Percentiles rank a stretch among this genome's conserved stretches.
These are phyloP conservation scores for Zhengitettix transpicula DNA, from an alignment of 2,888 invertebrate genomes.

Conservation along the genomic window DNA sequence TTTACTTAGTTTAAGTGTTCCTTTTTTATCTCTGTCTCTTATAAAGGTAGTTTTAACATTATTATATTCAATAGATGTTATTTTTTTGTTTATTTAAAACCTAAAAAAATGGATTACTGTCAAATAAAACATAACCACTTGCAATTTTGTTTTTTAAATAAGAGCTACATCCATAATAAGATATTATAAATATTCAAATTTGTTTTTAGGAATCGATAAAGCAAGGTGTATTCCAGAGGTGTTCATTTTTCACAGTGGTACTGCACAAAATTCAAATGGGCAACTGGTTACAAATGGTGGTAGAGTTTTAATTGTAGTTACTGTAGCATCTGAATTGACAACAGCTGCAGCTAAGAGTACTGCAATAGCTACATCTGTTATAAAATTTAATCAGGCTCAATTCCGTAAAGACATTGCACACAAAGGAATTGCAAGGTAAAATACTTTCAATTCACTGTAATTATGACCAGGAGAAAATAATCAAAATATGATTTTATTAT, in stretches of 20 bases:
- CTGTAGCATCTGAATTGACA: conserved; percentile 47
- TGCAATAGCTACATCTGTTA: conserved; percentile 43
- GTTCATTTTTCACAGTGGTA: conserved; percentile 76
- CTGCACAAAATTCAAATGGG: conserved; percentile 28
- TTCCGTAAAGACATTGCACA: conserved; percentile 81
- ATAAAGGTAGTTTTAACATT: too few species aligned
- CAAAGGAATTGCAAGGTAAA: conserved; percentile 65
- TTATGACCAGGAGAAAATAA: too few species aligned
- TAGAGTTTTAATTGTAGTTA: conserved; percentile 70
- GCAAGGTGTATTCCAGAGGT: conserved; percentile 34
- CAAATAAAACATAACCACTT: too few species aligned
- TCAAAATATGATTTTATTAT: too few species aligned
- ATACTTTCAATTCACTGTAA: neutral
- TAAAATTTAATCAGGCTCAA: conserved; percentile 73
- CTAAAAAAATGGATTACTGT: too few species aligned
- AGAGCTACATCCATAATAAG: too few species aligned
- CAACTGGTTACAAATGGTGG: conserved; percentile 68
- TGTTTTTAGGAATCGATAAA: conserved; percentile 26
- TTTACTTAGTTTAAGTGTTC: too few species aligned
- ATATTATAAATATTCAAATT: neutral
- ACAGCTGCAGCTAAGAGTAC: conserved; percentile 59
- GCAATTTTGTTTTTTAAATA: too few species aligned
- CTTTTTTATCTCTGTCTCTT: too few species aligned
- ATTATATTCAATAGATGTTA: too few species aligned
- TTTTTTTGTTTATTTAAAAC: too few species aligned